Percentiles rank a stretch among this genome's conserved stretches.
These are phyloP conservation scores for Sphinx pinastri DNA, from an alignment of 2,888 invertebrate species.

Conservation along the genomic window DNA sequence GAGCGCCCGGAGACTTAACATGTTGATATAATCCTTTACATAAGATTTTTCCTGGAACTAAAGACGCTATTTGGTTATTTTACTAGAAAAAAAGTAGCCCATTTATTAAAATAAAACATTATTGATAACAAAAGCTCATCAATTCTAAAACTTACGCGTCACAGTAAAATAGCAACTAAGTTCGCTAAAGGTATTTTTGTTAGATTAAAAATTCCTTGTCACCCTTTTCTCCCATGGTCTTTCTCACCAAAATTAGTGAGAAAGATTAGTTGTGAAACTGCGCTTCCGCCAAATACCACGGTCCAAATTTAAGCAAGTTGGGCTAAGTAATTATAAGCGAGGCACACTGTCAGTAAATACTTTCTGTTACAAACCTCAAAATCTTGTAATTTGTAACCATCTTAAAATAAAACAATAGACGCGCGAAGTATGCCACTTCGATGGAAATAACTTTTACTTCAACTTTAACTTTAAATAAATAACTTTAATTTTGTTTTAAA, in stretches of 20 bases:
- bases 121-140: background rate
- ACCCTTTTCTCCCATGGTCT: background rate
- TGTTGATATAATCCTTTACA: too few species aligned
- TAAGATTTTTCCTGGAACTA: too few species aligned
- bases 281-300: conserved; percentile 12
- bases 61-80: too few species aligned
- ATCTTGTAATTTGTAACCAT: background rate
- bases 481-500: background rate
- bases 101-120: too few species aligned
- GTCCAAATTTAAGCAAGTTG: background rate
- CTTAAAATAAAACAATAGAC: background rate
- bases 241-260: background rate
- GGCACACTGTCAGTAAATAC: background rate
- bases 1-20: too few species aligned
- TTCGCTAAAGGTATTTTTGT: background rate
- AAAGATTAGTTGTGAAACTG: conserved; percentile 6
- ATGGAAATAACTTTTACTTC: background rate
- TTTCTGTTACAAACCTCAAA: conserved; percentile 6
- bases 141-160: background rate
- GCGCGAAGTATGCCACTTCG: background rate
- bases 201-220: conserved; percentile 1
- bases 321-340: conserved; percentile 1
- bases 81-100: too few species aligned
- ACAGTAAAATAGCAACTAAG: background rate
- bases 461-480: background rate